These are phyloP conservation scores for Leptinotarsa texana DNA, from an alignment of 1,140 invertebrate species.

Conservation along the genomic window DNA sequence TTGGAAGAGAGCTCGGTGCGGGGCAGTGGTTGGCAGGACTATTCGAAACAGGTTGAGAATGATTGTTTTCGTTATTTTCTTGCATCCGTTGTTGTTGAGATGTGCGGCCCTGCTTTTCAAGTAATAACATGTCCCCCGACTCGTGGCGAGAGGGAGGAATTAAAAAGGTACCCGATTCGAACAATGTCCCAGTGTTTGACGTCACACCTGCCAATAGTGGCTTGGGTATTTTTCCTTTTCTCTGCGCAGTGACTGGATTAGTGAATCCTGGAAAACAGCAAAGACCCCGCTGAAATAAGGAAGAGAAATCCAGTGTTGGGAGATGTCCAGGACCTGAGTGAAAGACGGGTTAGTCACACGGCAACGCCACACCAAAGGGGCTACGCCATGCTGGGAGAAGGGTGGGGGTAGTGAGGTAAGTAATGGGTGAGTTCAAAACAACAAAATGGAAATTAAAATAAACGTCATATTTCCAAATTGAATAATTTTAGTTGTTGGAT, in stretches of 20 bases:
- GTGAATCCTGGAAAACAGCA: constrained; percentile 87
- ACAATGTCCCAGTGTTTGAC: constrained; percentile 60
- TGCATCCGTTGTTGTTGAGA: constrained; percentile 74
- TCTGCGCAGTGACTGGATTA: constrained; percentile 77
- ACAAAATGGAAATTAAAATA: constrained; percentile 10
- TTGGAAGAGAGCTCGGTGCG: constrained; percentile 68
- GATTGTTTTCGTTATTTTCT: constrained; percentile 43
- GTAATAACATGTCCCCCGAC: constrained; percentile 71
- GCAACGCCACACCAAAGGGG: constrained; percentile 43
- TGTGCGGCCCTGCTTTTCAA: constrained; percentile 76
- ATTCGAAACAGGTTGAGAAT: constrained; percentile 23
- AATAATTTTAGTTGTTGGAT: too few species aligned
- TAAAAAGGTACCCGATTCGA: constrained; percentile 51
- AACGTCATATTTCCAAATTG: neutral
- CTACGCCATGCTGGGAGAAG: constrained; percentile 38
- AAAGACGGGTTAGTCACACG: constrained; percentile 50
- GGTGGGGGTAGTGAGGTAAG: neutral
- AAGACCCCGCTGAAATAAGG: constrained; percentile 74
- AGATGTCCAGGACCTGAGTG: constrained; percentile 58
- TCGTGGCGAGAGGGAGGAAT: constrained; percentile 57
- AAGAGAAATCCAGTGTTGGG: constrained; percentile 61
- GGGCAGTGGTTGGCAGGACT: constrained; percentile 62
- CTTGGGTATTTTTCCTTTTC: constrained; percentile 83
- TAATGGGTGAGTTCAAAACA: neutral
- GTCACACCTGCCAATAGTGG: constrained; percentile 76